Conservation (phyloP, 2,888 invertebrate genomes). For the Cryptocephalus primarius region DNA sequence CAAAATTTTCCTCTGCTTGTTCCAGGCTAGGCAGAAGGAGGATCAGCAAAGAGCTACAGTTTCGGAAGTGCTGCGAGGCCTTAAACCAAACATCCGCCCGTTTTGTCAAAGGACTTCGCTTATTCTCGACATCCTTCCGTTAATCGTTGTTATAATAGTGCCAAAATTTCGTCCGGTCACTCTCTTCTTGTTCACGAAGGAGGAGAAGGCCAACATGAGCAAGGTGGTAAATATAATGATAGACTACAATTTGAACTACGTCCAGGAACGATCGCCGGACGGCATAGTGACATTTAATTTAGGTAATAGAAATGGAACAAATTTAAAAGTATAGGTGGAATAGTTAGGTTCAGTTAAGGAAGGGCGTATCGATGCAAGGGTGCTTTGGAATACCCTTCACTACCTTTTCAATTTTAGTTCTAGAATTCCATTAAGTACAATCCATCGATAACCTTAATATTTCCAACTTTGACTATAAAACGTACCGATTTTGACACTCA, state of each 20-base stretch:
- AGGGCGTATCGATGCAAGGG: too few relatives aligned
- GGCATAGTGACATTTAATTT: slow-evolving; percentile 59
- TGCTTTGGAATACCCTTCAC: too few relatives aligned
- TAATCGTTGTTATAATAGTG: slow-evolving; percentile 58
- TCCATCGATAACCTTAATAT: too few relatives aligned
- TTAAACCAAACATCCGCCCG: slow-evolving; percentile 43
- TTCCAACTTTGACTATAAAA: too few relatives aligned
- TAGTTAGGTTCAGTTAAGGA: too few relatives aligned
- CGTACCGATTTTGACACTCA: too few relatives aligned
- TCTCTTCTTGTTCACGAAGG: slow-evolving; percentile 58
- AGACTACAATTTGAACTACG: slow-evolving; percentile 76
- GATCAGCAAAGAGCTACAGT: slow-evolving; percentile 44
- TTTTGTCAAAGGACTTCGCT: slow-evolving; percentile 39
- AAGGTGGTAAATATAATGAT: slow-evolving; percentile 75
- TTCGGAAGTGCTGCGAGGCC: slow-evolving; percentile 50
- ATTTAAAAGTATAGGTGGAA: too few relatives aligned
- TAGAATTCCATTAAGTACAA: too few relatives aligned
- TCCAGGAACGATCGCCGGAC: slow-evolving; percentile 66
- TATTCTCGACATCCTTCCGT: slow-evolving; percentile 61
- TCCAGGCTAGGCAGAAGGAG: slow-evolving; percentile 46
- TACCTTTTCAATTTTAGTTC: too few relatives aligned
- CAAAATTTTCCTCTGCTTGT: too few relatives aligned
- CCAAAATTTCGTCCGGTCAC: slow-evolving; percentile 65
- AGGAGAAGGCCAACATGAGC: slow-evolving; percentile 58
- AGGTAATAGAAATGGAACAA: slow-evolving; percentile 27